Percentiles rank a stretch among this genome's conserved stretches.
phyloP scores from a whole-genome alignment of 2,113 vertebrate species.

The Phylloscopus trochilus region DNA sequence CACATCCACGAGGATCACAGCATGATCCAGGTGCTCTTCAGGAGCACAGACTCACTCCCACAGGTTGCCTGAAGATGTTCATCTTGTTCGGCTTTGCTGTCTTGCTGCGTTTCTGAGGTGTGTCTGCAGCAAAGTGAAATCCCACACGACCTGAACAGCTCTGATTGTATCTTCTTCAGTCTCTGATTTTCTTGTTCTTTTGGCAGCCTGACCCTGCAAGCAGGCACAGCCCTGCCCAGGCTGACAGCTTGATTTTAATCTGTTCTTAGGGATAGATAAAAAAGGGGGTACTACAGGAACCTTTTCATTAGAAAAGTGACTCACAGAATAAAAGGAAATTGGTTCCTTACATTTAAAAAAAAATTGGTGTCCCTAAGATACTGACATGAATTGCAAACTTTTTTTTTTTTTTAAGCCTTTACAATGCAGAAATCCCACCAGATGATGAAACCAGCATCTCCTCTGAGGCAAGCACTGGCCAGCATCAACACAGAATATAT shows the following conservation, averaged over 20 bases:
- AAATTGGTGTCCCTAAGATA: neutral
- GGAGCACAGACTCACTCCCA: neutral
- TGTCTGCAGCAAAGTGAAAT: neutral
- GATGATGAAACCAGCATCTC: neutral
- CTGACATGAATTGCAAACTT: neutral
- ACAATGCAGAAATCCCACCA: neutral
- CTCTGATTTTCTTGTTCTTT: neutral
- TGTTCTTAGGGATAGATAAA: neutral
- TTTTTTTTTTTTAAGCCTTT: neutral
- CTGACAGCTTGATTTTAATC: neutral
- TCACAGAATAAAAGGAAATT: neutral
- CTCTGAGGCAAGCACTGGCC: neutral
- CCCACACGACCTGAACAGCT: neutral
- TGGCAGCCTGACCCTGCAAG: neutral
- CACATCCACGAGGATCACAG: accelerated
- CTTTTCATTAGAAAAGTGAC: neutral
- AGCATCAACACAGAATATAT: accelerated
- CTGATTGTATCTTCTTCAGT: neutral
- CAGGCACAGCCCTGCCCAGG: neutral
- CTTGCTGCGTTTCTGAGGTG: neutral
- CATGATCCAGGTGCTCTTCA: neutral
- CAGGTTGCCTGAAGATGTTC: neutral
- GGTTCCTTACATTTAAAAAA: neutral
- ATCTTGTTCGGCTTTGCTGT: neutral
- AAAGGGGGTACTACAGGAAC: neutral